Conservation (phyloP, 2,113 vertebrate species). For the Saccopteryx leptura region DNA sequence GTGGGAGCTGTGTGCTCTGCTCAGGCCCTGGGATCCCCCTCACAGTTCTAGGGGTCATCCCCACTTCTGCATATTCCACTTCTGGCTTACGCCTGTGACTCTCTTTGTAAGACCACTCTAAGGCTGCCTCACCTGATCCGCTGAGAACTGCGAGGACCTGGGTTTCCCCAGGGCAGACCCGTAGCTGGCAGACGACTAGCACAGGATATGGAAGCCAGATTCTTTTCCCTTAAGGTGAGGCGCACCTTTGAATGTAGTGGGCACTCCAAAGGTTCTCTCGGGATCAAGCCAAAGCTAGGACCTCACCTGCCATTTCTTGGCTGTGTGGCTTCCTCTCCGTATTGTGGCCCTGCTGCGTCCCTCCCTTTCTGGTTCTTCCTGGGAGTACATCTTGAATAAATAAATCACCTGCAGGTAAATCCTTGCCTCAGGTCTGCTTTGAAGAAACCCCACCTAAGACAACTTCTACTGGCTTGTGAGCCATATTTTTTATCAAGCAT, state of each 20-base stretch:
- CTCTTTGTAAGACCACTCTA: background rate
- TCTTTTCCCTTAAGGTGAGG: background rate
- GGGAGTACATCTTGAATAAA: background rate
- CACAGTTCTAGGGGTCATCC: background rate
- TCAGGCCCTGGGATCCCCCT: background rate
- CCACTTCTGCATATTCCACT: background rate
- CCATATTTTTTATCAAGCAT: background rate
- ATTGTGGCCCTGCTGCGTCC: background rate
- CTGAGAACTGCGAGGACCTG: background rate
- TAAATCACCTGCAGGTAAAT: background rate
- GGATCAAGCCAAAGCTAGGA: background rate
- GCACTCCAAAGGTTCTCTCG: background rate
- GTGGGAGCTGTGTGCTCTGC: background rate
- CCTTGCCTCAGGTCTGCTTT: background rate
- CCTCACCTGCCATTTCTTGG: accelerated
- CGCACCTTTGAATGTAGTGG: background rate
- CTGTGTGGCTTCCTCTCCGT: background rate
- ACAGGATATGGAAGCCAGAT: background rate
- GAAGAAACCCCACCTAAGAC: background rate
- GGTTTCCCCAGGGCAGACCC: background rate
- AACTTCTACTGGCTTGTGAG: background rate
- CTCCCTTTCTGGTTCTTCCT: background rate
- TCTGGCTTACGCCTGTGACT: background rate
- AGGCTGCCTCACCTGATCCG: background rate
- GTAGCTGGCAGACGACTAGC: background rate